Evolutionary conservation across 2,797 vertebrate species (phyloP).

Genomic region (Gouania willdenowi): DNA sequence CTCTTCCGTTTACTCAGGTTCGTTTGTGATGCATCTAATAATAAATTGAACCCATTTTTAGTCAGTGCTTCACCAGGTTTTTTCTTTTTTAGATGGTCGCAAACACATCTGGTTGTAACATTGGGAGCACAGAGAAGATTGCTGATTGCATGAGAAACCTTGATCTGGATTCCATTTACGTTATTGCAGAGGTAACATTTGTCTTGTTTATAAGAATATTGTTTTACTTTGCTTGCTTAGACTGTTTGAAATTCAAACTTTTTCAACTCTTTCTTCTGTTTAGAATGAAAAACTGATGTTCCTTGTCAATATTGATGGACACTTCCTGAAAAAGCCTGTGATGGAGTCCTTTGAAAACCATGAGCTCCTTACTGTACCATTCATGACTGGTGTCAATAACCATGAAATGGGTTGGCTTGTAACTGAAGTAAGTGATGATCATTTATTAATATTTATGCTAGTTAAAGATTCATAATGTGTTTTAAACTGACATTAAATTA

Average conservation of each 20-base stretch:
- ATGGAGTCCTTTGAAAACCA: conserved; percentile 42
- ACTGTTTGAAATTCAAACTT: neutral
- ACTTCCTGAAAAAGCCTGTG: conserved; percentile 53
- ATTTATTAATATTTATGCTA: neutral
- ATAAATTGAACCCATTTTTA: neutral
- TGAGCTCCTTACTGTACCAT: conserved; percentile 61
- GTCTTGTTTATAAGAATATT: neutral
- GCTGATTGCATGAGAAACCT: conserved; percentile 61
- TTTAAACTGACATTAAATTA: too few species aligned
- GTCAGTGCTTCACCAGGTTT: neutral
- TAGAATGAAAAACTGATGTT: conserved; percentile 13
- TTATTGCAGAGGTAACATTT: conserved; percentile 31
- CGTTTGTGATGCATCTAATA: neutral
- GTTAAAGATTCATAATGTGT: neutral
- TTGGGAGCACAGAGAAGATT: conserved; percentile 57
- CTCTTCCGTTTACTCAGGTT: conserved; percentile 48
- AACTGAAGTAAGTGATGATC: conserved; percentile 43
- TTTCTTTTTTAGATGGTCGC: conserved; percentile 45
- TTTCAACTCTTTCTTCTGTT: neutral
- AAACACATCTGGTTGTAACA: conserved; percentile 63
- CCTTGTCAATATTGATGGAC: conserved; percentile 44
- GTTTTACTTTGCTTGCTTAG: neutral
- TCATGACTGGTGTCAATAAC: conserved; percentile 68
- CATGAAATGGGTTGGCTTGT: conserved; percentile 66
- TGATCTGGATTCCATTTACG: conserved; percentile 32